A percentile compares a stretch with the other conserved stretches of the same genome.
Conservation (phyloP, 2,888 invertebrate species). For the Apamea crenata region DNA sequence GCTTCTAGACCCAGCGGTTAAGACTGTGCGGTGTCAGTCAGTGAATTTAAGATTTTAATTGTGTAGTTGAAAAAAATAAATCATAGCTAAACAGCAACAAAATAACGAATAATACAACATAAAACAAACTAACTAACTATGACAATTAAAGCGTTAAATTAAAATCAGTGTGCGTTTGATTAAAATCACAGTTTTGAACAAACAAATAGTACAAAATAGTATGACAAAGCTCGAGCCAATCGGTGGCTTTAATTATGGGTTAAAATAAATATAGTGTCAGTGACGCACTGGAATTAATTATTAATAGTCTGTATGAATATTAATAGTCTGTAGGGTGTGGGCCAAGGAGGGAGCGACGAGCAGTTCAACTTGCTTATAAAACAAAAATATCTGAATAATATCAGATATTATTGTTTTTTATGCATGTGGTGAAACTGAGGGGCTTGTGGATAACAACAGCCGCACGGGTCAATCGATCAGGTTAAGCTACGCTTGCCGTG, state of each 20-base stretch:
- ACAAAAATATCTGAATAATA: not conserved
- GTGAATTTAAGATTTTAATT: not conserved
- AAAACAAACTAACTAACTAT: not conserved
- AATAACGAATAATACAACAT: too few species aligned
- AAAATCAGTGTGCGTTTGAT: slow-evolving; percentile 6
- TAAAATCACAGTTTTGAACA: slow-evolving; percentile 17
- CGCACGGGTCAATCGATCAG: not conserved
- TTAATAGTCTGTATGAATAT: slow-evolving; percentile 62
- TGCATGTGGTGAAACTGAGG: not conserved
- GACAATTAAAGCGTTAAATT: not conserved
- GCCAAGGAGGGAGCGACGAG: not conserved
- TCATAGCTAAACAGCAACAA: not conserved
- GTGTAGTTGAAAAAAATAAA: not conserved
- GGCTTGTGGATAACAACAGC: not conserved
- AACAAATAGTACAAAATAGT: slow-evolving; percentile 32
- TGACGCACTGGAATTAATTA: slow-evolving; percentile 60
- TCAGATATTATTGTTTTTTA: not conserved
- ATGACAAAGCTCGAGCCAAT: slow-evolving; percentile 37
- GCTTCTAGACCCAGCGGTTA: too few species aligned
- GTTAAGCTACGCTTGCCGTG: too few species aligned
- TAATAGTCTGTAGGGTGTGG: slow-evolving; percentile 46
- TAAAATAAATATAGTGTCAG: slow-evolving; percentile 58
- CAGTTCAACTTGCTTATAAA: not conserved
- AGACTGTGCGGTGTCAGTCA: not conserved
- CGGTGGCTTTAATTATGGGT: slow-evolving; percentile 36